Conservation (phyloP, 2,888 invertebrate species). For the Myopa tessellatipennis region DNA sequence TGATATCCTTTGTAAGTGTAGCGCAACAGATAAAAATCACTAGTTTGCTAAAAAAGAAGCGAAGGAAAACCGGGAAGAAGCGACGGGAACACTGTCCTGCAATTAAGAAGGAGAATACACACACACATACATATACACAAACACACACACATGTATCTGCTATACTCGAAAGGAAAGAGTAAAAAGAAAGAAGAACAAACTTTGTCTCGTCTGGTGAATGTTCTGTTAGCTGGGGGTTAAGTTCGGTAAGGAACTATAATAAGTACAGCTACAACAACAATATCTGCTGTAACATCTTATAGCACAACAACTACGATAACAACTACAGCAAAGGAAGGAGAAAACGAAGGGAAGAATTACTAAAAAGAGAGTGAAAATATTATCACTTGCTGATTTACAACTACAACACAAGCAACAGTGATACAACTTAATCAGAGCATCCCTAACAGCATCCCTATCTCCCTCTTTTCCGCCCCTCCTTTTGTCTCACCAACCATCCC, state of each 20-base stretch:
- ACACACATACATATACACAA: neutral
- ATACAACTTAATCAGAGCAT: too few relatives aligned
- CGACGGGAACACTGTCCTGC: slow-evolving; percentile 8
- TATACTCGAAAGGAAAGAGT: neutral
- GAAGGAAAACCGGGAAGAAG: neutral
- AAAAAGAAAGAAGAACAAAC: neutral
- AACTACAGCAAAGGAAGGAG: too few relatives aligned
- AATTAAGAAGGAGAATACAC: neutral
- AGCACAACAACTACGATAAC: neutral
- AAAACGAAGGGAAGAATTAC: too few relatives aligned
- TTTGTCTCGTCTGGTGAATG: neutral
- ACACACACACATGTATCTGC: neutral
- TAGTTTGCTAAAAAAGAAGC: neutral
- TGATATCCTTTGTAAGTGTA: slow-evolving; percentile 27
- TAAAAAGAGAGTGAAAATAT: too few relatives aligned
- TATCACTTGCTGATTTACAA: too few relatives aligned
- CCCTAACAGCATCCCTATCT: too few relatives aligned
- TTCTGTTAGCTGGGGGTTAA: too few relatives aligned
- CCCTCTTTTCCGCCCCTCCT: too few relatives aligned
- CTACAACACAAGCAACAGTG: too few relatives aligned
- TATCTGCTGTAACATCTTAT: neutral
- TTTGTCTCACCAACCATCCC: too few relatives aligned
- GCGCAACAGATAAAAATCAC: slow-evolving; percentile 31
- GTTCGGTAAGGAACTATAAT: too few relatives aligned
- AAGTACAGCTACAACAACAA: neutral